Conservation (phyloP, 2,797 vertebrate species). For the Chaunax sp. region DNA sequence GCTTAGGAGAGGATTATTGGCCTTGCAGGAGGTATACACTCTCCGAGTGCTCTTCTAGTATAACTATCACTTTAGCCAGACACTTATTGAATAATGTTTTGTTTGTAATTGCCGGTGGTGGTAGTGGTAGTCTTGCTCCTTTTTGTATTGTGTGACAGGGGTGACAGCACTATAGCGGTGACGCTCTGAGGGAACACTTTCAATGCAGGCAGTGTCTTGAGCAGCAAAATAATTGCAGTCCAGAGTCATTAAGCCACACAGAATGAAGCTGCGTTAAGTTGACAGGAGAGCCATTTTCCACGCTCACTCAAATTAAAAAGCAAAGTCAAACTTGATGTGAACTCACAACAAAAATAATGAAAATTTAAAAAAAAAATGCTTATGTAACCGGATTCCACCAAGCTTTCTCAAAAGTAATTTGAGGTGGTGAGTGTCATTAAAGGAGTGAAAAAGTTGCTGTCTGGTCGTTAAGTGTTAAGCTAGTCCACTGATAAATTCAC, state of each 20-base stretch:
- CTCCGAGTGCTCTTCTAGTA: too few species aligned
- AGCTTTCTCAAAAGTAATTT: slow-evolving; percentile 21
- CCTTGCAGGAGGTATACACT: too few species aligned
- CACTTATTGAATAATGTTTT: background rate
- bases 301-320: slow-evolving; percentile 41
- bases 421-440: slow-evolving; percentile 39
- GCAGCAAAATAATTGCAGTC: slow-evolving; percentile 54
- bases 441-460: slow-evolving; percentile 43
- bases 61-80: background rate
- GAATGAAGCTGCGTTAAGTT: slow-evolving; percentile 42
- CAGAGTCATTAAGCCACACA: slow-evolving; percentile 38
- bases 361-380: slow-evolving; percentile 2
- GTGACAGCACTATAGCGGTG: slow-evolving; percentile 1
- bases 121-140: background rate
- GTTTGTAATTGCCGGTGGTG: background rate
- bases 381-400: slow-evolving; percentile 33
- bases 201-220: slow-evolving; percentile 23
- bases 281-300: slow-evolving; percentile 35
- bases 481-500: slow-evolving; percentile 52
- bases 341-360: slow-evolving; percentile 10
- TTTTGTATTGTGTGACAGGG: background rate
- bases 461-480: slow-evolving; percentile 33
- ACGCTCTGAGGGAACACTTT: slow-evolving; percentile 48
- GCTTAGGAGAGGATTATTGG: too few species aligned
- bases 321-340: slow-evolving; percentile 47